A percentile compares a stretch with the other conserved stretches of the same genome.
These are phyloP conservation scores for Parazoanthus atlanticus DNA, from an alignment of 92 coral and sea anemone species.

Conservation along the genomic window DNA sequence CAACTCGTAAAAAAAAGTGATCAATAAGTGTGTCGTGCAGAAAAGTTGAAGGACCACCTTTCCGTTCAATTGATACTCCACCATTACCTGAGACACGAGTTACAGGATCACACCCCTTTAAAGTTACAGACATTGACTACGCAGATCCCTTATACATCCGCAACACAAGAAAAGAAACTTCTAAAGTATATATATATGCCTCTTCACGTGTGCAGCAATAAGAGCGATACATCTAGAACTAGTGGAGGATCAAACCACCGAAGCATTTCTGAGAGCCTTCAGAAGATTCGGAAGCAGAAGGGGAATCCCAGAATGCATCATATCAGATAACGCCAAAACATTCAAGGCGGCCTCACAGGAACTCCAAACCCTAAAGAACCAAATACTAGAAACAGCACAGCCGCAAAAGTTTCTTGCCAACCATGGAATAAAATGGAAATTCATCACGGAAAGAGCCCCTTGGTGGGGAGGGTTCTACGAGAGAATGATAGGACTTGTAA, in stretches of 20 bases:
- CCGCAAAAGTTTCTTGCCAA: conserved; percentile 33
- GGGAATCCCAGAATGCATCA: conserved; percentile 44
- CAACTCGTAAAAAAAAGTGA: conserved; percentile 34
- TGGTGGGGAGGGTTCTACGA: too few relatives aligned
- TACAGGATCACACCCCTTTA: conserved; percentile 37
- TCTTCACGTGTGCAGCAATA: background rate
- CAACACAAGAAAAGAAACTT: conserved; percentile 8
- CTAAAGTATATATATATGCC: conserved; percentile 33
- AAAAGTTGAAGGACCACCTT: conserved; percentile 51
- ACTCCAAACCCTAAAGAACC: conserved; percentile 41
- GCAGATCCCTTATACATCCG: conserved; percentile 41
- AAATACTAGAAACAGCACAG: conserved; percentile 30
- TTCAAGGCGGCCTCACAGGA: conserved; percentile 36
- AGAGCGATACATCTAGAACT: conserved; percentile 34
- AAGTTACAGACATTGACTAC: conserved; percentile 33
- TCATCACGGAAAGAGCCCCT: too few relatives aligned
- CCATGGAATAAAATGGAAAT: background rate
- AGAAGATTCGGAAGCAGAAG: conserved; percentile 42
- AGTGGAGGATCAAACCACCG: conserved; percentile 38
- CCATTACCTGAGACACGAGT: conserved; percentile 39
- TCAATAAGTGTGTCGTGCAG: conserved; percentile 38
- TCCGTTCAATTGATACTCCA: conserved; percentile 37
- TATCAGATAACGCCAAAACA: conserved; percentile 40
- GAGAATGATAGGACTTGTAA: too few relatives aligned
- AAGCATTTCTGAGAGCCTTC: conserved; percentile 40